Evolutionary conservation across 2,888 invertebrate genomes (phyloP).

Genomic region (Malthinus flaveolus): DNA sequence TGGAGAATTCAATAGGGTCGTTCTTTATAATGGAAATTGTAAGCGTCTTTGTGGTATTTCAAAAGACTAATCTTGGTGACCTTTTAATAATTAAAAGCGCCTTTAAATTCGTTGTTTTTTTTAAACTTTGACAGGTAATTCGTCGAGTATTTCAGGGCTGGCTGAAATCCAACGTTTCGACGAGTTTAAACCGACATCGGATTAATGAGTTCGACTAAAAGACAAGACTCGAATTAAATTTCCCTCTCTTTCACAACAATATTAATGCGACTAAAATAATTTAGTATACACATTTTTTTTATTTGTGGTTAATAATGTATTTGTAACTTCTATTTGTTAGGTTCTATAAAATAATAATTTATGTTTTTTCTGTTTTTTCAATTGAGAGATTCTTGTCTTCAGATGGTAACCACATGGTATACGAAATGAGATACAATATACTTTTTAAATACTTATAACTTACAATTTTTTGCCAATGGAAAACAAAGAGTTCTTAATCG

Average conservation of each 20-base stretch:
- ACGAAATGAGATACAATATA: constrained; percentile 10
- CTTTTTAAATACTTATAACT: too few species aligned
- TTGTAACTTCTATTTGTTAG: constrained; percentile 4
- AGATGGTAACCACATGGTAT: constrained; percentile 24
- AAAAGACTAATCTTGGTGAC: constrained; percentile 11
- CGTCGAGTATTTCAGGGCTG: constrained; percentile 25
- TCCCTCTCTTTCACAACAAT: constrained; percentile 37
- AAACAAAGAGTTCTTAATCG: too few species aligned
- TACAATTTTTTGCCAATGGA: too few species aligned
- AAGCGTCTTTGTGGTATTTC: not conserved
- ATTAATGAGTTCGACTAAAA: constrained; percentile 33
- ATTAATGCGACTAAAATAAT: constrained; percentile 31
- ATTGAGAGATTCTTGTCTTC: constrained; percentile 12
- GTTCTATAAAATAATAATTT: not conserved
- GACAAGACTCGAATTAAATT: constrained; percentile 37
- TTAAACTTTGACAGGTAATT: constrained; percentile 12
- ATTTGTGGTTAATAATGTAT: constrained; percentile 7
- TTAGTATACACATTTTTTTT: constrained; percentile 23
- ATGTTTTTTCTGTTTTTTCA: constrained; percentile 5
- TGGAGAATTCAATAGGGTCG: too few species aligned
- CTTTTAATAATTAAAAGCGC: not conserved
- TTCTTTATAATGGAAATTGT: too few species aligned
- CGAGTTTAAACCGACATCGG: constrained; percentile 27
- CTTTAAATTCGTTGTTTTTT: constrained; percentile 11
- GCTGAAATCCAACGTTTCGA: constrained; percentile 24